Percentiles rank a stretch among this genome's conserved stretches.
Conservation (phyloP, 1,140 invertebrate genomes). For the Lethrus apterus region DNA sequence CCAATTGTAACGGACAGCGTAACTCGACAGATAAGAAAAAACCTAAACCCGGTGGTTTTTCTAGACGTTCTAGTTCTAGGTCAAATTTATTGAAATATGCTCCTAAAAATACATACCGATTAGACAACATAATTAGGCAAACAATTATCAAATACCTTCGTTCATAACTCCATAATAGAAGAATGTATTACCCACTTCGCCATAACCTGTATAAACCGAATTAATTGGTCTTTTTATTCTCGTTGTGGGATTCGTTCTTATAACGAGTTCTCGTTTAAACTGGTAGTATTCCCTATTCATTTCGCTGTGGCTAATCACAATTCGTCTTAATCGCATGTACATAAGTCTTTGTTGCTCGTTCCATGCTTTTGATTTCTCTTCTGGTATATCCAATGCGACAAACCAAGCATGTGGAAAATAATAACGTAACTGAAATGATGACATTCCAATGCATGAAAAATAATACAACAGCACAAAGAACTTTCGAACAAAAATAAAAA, state of each 20-base stretch:
- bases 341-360: conserved; percentile 9
- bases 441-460: no score
- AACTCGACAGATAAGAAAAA: conserved; percentile 7
- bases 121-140: neutral
- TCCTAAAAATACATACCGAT: conserved; percentile 1
- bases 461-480: no score
- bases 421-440: conserved; percentile 3
- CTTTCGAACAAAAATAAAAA: no score
- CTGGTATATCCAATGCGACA: conserved; percentile 7
- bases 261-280: conserved; percentile 3
- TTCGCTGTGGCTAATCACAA: conserved; percentile 6
- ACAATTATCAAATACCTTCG: neutral
- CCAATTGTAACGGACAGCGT: conserved; percentile 2
- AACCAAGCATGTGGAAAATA: conserved; percentile 8
- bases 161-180: conserved; percentile 13
- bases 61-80: neutral
- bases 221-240: conserved; percentile 8
- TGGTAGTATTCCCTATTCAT: conserved; percentile 12
- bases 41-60: neutral
- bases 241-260: conserved; percentile 2
- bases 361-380: conserved; percentile 8
- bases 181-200: conserved; percentile 9
- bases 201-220: conserved; percentile 7
- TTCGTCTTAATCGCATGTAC: conserved; percentile 7
- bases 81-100: conserved; percentile 8